A percentile compares a stretch with the other conserved stretches of the same genome.
These are phyloP conservation scores for Falco punctatus DNA, from an alignment of 2,113 vertebrate genomes.

Conservation along the genomic window DNA sequence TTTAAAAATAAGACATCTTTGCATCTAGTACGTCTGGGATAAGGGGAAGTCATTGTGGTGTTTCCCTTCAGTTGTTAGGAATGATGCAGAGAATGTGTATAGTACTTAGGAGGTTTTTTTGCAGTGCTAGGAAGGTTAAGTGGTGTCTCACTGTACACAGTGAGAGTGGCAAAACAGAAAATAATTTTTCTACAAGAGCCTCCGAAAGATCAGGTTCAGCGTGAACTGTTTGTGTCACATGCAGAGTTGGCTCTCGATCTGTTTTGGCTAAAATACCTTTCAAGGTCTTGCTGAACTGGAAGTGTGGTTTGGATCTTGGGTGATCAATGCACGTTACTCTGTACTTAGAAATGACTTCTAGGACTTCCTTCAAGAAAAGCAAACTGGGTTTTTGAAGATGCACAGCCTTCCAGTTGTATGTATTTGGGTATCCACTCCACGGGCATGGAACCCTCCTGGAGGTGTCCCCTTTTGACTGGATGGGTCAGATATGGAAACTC, in stretches of 20 bases:
- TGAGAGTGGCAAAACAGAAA: background rate
- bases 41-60: background rate
- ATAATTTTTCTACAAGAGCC: background rate
- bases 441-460: background rate
- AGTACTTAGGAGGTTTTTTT: background rate
- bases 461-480: background rate
- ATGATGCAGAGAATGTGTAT: background rate
- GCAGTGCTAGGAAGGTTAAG: too few relatives aligned
- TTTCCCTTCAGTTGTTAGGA: background rate
- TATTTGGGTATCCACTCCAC: background rate
- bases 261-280: background rate
- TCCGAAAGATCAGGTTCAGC: background rate
- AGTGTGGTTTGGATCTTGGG: background rate
- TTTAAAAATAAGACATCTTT: background rate
- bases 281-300: background rate
- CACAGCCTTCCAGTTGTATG: background rate
- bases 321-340: background rate
- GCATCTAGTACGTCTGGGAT: background rate
- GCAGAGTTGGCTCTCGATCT: background rate
- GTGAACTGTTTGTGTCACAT: background rate
- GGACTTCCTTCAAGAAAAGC: background rate
- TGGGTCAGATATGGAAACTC: background rate
- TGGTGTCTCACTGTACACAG: background rate
- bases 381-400: background rate
- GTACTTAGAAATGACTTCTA: background rate